These are phyloP conservation scores for Nipponacmea schrenckii DNA, from an alignment of 2,888 invertebrate genomes.

Conservation along the genomic window DNA sequence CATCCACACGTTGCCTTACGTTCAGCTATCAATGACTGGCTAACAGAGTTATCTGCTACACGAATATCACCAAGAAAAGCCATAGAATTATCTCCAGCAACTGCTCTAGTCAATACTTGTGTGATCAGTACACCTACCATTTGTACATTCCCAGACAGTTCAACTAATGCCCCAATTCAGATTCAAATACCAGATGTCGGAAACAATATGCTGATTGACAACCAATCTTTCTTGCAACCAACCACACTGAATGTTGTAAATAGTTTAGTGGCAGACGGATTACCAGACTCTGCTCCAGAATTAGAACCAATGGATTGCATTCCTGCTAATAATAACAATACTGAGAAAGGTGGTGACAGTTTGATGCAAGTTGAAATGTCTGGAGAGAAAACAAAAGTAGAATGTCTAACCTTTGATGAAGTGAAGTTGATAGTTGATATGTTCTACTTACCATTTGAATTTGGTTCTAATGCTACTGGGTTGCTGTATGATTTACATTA, in stretches of 20 bases:
- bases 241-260: constrained; percentile 75
- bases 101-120: constrained; percentile 81
- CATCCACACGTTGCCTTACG: constrained; percentile 58
- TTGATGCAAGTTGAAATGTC: constrained; percentile 56
- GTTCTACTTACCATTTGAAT: constrained; percentile 97
- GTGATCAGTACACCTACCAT: constrained; percentile 75
- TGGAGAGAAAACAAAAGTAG: constrained; percentile 19
- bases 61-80: constrained; percentile 45
- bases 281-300: constrained; percentile 69
- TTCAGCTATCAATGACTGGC: constrained; percentile 89
- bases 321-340: constrained; percentile 15
- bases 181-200: constrained; percentile 61
- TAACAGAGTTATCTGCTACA: constrained; percentile 81
- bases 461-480: constrained; percentile 87
- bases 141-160: constrained; percentile 49
- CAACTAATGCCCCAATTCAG: constrained; percentile 23
- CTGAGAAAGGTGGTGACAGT: constrained; percentile 34
- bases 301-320: constrained; percentile 59
- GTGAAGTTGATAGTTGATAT: constrained; percentile 88
- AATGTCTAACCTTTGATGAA: constrained; percentile 77
- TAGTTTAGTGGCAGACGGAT: constrained; percentile 44
- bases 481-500: constrained; percentile 93
- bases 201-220: constrained; percentile 68
- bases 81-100: constrained; percentile 76
- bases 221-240: constrained; percentile 71